Base-by-base conservation (phyloP, 2,797 vertebrate species). In the Taenioides sp. region DNA sequence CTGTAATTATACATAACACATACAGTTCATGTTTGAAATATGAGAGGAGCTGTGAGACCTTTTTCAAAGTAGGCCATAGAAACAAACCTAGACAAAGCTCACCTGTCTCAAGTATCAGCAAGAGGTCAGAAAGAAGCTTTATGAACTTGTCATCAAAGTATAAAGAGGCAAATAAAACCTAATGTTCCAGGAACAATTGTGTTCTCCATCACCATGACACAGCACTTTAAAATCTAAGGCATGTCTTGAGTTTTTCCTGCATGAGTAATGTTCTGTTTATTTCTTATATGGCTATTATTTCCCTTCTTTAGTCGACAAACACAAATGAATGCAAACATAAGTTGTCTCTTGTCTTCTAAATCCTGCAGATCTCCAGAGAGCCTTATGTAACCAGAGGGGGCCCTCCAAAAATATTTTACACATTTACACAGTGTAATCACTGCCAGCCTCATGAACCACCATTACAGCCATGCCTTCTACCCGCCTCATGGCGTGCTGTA, bases 331-430 rank as follows among this genome's bases (percentile, higher is more conserved):
- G 34, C 20, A 22, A 62, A 11, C 37, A 22, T n/a, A 64, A 64
- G 20, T 65, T 43, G 22, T 22, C 40, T 65, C 22, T 17, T 40
- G 43, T 34, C 47, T 74, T 66, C 65, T 84, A 86, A 90, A 88
- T 67, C 83, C 78, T 72, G 77, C 83, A 89, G 77, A 88, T 87
- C 84, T 84, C 72, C 72, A 7, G 11, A 74, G 67, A 89, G 82
- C 78, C 28, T 54, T 52, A n/a, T 77, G 76, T 72, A 71, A 75
- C 67, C 50, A 72, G 69, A 65, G 82, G 43, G 61, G 71, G 73
- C 78, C 67, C 76, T 63, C 23, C 3, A 0, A 74, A 88, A 65
- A 86, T 78, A 66, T 81, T 85, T 79, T 71, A 83, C 62, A 65
- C 79, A 86, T 91, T 86, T 85, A 80, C 77, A 80, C 83, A 43